A percentile compares a stretch with the other conserved stretches of the same genome.
Evolutionary conservation across 37 sponge, comb jelly and placozoan genomes (phyloP).

Genomic region (Haliclona indistincta): DNA sequence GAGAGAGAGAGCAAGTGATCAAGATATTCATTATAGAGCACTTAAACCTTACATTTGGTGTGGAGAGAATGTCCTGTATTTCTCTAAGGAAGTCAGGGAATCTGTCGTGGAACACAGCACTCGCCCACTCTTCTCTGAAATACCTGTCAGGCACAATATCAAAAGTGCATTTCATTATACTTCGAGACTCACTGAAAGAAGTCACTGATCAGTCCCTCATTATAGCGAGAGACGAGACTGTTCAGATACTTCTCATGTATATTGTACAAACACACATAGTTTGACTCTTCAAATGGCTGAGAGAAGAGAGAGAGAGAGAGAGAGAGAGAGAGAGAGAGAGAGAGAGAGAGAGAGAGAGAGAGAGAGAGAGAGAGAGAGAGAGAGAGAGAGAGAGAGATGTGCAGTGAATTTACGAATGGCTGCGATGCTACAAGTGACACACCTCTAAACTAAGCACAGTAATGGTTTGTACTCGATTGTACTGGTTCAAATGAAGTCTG

Average conservation of each 20-base stretch:
- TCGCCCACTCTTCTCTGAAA: conserved; percentile 86
- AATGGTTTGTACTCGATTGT: conserved; percentile 66
- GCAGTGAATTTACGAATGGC: background rate
- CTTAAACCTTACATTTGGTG: conserved; percentile 7
- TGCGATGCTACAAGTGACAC: background rate
- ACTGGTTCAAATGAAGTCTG: conserved; percentile 67
- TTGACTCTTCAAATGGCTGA: conserved; percentile 61
- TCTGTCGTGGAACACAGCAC: conserved; percentile 90
- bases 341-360: background rate
- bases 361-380: background rate
- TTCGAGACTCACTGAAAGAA: conserved; percentile 44
- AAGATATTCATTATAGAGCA: background rate
- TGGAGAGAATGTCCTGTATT: conserved; percentile 44
- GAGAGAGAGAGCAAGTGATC: background rate
- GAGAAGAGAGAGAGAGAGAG: conserved; percentile 1
- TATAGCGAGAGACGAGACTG: conserved; percentile 62
- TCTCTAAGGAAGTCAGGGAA: conserved; percentile 88
- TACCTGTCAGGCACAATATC: conserved; percentile 40
- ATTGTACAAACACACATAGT: conserved; percentile 80
- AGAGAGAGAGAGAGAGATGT: background rate
- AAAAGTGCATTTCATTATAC: background rate
- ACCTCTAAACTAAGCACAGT: conserved; percentile 69
- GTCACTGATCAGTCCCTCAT: conserved; percentile 65
- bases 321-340: background rate
- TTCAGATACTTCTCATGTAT: conserved; percentile 96